Conservation (phyloP, 2,113 vertebrate genomes). For the Pterocles gutturalis region DNA sequence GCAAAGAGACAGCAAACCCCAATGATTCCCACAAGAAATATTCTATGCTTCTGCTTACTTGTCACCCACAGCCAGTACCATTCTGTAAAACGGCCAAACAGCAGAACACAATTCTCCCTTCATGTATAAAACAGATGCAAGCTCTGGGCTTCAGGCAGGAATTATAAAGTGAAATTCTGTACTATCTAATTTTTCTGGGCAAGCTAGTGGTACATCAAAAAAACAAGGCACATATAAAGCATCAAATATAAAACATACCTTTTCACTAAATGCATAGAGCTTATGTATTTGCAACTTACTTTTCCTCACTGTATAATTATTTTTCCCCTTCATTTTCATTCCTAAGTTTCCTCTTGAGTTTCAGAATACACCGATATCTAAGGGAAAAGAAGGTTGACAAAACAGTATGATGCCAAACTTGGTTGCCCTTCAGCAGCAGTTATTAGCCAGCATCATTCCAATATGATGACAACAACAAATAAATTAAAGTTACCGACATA, state of each 20-base stretch:
- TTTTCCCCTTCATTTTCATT: neutral
- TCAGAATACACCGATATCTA: neutral
- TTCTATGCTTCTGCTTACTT: neutral
- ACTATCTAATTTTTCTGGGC: neutral
- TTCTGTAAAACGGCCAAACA: neutral
- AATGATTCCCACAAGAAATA: neutral
- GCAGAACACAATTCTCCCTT: neutral
- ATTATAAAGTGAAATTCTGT: neutral
- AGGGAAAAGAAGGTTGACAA: neutral
- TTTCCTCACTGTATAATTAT: neutral
- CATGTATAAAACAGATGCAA: neutral
- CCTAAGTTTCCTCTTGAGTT: neutral
- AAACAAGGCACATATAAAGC: neutral
- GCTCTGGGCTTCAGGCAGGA: neutral
- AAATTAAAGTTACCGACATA: neutral
- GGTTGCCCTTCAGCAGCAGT: neutral
- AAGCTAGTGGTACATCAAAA: neutral
- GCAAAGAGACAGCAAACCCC: neutral
- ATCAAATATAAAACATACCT: neutral
- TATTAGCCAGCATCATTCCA: neutral
- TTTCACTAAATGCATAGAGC: neutral
- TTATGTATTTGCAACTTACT: neutral
- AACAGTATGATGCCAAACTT: neutral
- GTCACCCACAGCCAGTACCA: neutral
- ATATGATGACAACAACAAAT: neutral